A percentile compares a stretch with the other conserved stretches of the same genome.
phyloP scores from a whole-genome alignment of 1,140 invertebrate species.

The Drosophila sulfurigaster region DNA sequence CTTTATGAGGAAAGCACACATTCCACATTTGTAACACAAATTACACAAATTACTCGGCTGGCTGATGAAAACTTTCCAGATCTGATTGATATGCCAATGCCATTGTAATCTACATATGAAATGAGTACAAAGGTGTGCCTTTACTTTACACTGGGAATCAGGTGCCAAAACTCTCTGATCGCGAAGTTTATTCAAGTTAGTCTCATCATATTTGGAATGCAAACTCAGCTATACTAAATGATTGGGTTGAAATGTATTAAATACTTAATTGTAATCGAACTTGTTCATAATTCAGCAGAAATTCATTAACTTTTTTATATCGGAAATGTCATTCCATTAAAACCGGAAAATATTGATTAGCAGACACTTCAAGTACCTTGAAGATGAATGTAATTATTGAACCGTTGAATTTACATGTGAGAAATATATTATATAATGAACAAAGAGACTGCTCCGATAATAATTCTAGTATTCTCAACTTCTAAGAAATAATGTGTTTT shows the following conservation, averaged over 20 bases:
- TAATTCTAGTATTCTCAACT: not conserved
- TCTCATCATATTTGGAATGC: not conserved
- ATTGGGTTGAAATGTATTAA: too few relatives aligned
- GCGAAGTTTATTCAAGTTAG: not conserved
- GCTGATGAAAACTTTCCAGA: not conserved
- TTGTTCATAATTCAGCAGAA: too few relatives aligned
- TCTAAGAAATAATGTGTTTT: not conserved
- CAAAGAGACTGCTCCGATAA: not conserved
- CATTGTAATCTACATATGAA: conserved; percentile 5
- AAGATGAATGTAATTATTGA: not conserved
- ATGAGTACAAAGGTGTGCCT: not conserved
- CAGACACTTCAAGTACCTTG: too few relatives aligned
- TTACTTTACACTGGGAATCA: not conserved
- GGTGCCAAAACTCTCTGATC: not conserved
- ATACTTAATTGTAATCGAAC: too few relatives aligned
- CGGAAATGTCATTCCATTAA: too few relatives aligned
- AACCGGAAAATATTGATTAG: too few relatives aligned
- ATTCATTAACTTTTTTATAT: too few relatives aligned
- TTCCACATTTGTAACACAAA: not conserved
- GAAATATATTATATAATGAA: not conserved
- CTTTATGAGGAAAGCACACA: not conserved
- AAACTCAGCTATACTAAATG: too few relatives aligned
- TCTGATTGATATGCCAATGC: conserved; percentile 1
- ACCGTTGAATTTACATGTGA: not conserved
- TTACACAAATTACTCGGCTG: not conserved